phyloP scores from a whole-genome alignment of 2,888 invertebrate genomes.

The Ectobius pallidus region DNA sequence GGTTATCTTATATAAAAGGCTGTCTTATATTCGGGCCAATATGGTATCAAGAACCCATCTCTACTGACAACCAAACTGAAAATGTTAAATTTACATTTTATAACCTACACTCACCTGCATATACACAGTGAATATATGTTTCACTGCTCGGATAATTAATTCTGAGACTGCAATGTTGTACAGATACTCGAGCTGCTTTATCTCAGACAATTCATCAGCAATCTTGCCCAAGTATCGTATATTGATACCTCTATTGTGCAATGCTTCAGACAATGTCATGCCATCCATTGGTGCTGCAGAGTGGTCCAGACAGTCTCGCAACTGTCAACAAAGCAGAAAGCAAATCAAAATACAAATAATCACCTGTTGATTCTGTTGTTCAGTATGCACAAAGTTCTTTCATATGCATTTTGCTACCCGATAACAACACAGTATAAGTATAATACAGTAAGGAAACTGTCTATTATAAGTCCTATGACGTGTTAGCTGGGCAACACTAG shows the following conservation, averaged over 20 bases:
- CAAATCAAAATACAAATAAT: no score
- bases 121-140: conserved; percentile 91
- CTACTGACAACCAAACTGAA: no score
- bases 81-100: no score
- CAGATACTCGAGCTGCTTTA: conserved; percentile 82
- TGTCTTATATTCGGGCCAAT: no score
- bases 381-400: no score
- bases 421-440: background rate
- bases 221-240: conserved; percentile 96
- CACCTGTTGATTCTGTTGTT: no score
- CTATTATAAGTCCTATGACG: no score
- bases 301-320: conserved; percentile 89
- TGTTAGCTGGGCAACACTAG: no score
- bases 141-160: conserved; percentile 85
- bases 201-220: conserved; percentile 75
- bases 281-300: conserved; percentile 96
- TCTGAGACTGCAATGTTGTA: conserved; percentile 92
- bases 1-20: no score
- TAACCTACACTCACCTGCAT: conserved; percentile 78
- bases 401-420: no score
- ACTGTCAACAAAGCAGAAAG: conserved; percentile 62
- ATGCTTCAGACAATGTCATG: conserved; percentile 84
- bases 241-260: conserved; percentile 96
- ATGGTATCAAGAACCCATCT: no score
- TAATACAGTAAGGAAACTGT: no score